Percentiles rank a stretch among this genome's conserved stretches.
Conservation (phyloP, 2,113 vertebrate genomes). For the Lagenorhynchus albirostris region DNA sequence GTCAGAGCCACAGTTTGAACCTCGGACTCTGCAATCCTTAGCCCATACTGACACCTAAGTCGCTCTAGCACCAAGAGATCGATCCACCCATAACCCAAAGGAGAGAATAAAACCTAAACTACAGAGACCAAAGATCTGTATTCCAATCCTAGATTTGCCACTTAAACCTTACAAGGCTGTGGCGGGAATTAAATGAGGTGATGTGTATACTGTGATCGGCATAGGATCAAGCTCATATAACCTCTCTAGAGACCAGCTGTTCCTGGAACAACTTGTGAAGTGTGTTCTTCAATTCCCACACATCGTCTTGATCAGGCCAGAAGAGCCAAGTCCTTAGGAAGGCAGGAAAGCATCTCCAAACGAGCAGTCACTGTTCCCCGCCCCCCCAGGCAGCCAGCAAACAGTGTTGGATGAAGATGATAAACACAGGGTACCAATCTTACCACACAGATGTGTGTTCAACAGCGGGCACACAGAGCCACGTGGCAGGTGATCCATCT, state of each 20-base stretch:
- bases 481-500: slow-evolving; percentile 23
- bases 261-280: background rate
- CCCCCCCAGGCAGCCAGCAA: background rate
- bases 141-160: background rate
- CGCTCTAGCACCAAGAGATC: background rate
- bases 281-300: background rate
- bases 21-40: background rate
- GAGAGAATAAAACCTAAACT: background rate
- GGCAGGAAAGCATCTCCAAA: background rate
- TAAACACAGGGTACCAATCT: background rate
- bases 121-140: background rate
- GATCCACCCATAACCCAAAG: background rate
- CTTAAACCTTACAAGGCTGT: background rate
- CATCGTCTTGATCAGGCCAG: background rate
- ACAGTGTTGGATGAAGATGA: background rate
- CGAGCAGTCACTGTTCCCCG: background rate
- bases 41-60: background rate
- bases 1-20: background rate
- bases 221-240: no score
- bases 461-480: background rate
- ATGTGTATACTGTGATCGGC: background rate
- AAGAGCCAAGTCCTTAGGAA: background rate
- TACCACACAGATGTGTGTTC: background rate
- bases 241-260: background rate
- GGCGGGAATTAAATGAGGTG: background rate